Evolutionary conservation across 2,888 invertebrate genomes (phyloP).

Genomic region (Apamea sordens): DNA sequence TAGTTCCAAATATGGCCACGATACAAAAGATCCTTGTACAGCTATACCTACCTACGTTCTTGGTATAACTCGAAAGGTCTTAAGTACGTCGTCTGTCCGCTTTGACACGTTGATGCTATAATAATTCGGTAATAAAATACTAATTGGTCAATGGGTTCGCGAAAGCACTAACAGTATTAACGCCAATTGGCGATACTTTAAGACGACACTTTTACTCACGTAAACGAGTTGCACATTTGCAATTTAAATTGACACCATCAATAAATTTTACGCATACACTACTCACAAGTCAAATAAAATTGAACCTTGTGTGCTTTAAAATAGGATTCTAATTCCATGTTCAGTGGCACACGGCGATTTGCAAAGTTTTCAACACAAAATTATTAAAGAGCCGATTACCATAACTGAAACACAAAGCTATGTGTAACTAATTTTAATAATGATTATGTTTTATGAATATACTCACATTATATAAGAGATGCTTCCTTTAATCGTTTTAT

Average conservation of each 20-base stretch:
- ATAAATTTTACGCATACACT: slow-evolving; percentile 39
- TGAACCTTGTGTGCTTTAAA: rapidly evolving
- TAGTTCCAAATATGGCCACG: background rate
- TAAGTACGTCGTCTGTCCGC: slow-evolving; percentile 13
- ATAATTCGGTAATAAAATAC: slow-evolving; percentile 51
- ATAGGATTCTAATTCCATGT: slow-evolving; percentile 7
- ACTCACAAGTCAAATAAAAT: slow-evolving; percentile 10
- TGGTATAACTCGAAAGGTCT: background rate
- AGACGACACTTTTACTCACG: slow-evolving; percentile 64
- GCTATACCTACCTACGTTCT: background rate
- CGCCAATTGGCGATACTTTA: slow-evolving; percentile 63
- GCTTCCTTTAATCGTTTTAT: slow-evolving; percentile 75
- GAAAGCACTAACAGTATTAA: slow-evolving; percentile 47
- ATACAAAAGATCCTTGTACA: background rate
- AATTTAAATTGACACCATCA: slow-evolving; percentile 58
- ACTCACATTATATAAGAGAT: slow-evolving; percentile 66
- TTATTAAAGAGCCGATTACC: slow-evolving; percentile 63
- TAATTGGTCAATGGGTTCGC: slow-evolving; percentile 43
- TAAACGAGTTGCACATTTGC: slow-evolving; percentile 60
- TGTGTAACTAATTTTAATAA: slow-evolving; percentile 70
- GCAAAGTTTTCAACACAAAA: slow-evolving; percentile 59
- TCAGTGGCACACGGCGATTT: background rate
- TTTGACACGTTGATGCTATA: slow-evolving; percentile 31
- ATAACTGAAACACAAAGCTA: slow-evolving; percentile 64
- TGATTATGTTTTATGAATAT: slow-evolving; percentile 67